These are phyloP conservation scores for Drosophila basisetae DNA, from an alignment of 2,888 invertebrate genomes.

Conservation along the genomic window DNA sequence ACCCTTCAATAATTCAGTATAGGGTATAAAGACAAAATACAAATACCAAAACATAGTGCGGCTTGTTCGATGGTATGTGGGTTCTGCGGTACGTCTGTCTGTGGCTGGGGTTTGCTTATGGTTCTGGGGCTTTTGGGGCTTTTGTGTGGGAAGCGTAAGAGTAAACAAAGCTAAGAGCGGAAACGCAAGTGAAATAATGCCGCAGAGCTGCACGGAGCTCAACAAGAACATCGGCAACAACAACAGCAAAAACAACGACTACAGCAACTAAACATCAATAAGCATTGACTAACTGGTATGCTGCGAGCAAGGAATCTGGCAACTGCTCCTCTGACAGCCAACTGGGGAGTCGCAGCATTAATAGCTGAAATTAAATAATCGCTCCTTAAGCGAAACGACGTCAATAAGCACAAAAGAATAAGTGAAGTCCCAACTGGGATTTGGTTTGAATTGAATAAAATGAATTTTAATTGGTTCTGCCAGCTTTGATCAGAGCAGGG, in stretches of 20 bases:
- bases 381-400: conserved; percentile 70
- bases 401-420: conserved; percentile 54
- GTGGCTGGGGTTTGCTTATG: conserved; percentile 55
- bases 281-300: conserved; percentile 78
- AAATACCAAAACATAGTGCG: conserved; percentile 79
- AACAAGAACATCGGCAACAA: conserved; percentile 45
- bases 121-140: conserved; percentile 75
- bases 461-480: conserved; percentile 75
- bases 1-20: background rate
- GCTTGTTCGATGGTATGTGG: conserved; percentile 57
- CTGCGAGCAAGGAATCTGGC: conserved; percentile 40
- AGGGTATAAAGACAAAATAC: conserved; percentile 65
- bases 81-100: conserved; percentile 31
- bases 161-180: conserved; percentile 80
- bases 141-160: conserved; percentile 78
- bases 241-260: conserved; percentile 25
- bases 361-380: conserved; percentile 80
- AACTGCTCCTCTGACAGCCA: conserved; percentile 45
- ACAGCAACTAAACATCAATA: conserved; percentile 77
- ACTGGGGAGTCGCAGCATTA: conserved; percentile 70
- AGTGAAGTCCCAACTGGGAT: conserved; percentile 71
- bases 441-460: conserved; percentile 75
- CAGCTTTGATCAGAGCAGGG: background rate
- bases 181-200: conserved; percentile 77
- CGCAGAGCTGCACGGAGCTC: conserved; percentile 59